These are phyloP conservation scores for Clinocottus analis DNA, from an alignment of 2,113 vertebrate species.

Conservation along the genomic window DNA sequence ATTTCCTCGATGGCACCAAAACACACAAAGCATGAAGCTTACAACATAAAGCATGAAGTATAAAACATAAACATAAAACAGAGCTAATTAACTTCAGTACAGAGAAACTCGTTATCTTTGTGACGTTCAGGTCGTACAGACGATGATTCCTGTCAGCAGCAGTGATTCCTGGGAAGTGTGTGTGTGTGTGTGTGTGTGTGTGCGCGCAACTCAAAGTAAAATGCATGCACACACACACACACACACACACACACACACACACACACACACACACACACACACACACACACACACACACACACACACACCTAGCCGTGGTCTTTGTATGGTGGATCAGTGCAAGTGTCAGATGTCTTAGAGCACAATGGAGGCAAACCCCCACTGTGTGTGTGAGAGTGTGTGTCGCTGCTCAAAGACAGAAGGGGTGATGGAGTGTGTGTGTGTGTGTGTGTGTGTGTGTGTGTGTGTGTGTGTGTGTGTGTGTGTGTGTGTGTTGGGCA, in stretches of 20 bases:
- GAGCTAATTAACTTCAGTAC: background rate
- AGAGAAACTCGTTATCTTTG: background rate
- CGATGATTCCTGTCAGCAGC: constrained; percentile 1
- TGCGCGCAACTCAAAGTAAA: too few species aligned
- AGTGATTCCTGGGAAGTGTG: background rate
- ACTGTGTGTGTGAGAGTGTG: constrained; percentile 6
- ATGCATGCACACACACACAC: too few species aligned
- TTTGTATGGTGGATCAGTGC: constrained; percentile 37
- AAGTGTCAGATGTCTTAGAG: constrained; percentile 47
- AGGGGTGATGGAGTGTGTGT: background rate
- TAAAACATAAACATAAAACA: too few species aligned
- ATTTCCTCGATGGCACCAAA: background rate
- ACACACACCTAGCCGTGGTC: constrained; percentile 2
- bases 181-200: background rate
- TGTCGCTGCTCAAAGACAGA: constrained; percentile 6
- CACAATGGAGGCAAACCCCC: constrained; percentile 32
- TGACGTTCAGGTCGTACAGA: background rate
- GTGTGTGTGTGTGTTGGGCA: constrained; percentile 22
- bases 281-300: background rate
- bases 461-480: constrained; percentile 32
- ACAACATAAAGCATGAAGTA: background rate
- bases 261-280: background rate
- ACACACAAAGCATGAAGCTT: background rate
- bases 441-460: constrained; percentile 14
- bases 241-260: background rate